Conservation (phyloP, 2,888 invertebrate species). For the Venustoraphidia nigricollis region DNA sequence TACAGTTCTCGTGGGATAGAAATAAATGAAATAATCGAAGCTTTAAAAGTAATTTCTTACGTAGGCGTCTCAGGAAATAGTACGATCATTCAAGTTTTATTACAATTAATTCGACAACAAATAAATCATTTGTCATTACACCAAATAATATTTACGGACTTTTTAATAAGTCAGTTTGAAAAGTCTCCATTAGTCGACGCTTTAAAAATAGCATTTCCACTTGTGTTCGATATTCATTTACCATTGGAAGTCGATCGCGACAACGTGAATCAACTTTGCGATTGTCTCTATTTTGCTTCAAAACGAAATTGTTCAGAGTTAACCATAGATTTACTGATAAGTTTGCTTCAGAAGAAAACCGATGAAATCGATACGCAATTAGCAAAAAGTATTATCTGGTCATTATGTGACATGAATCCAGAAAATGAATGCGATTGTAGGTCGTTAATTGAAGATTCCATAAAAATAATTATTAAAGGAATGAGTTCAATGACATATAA, state of each 20-base stretch:
- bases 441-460: constrained; percentile 34
- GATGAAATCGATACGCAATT: constrained; percentile 25
- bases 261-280: constrained; percentile 33
- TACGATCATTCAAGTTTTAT: constrained; percentile 40
- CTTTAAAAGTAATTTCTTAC: constrained; percentile 39
- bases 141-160: constrained; percentile 46
- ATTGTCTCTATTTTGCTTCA: constrained; percentile 37
- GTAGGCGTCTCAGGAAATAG: constrained; percentile 41
- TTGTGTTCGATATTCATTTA: constrained; percentile 49
- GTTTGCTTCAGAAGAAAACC: constrained; percentile 31
- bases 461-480: constrained; percentile 30
- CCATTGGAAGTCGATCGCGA: constrained; percentile 37
- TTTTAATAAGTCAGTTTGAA: constrained; percentile 35
- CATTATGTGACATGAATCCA: constrained; percentile 33
- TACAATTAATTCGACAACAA: constrained; percentile 44
- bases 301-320: constrained; percentile 32
- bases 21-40: constrained; percentile 36
- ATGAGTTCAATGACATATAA: constrained; percentile 29
- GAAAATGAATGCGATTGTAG: no score
- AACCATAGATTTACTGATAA: constrained; percentile 35
- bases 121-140: constrained; percentile 42
- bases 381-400: constrained; percentile 39
- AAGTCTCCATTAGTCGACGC: constrained; percentile 43
- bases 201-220: constrained; percentile 44
- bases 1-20: constrained; percentile 35